Base-by-base conservation (phyloP, 2,797 vertebrate genomes). In the Epinephelus coioides region DNA sequence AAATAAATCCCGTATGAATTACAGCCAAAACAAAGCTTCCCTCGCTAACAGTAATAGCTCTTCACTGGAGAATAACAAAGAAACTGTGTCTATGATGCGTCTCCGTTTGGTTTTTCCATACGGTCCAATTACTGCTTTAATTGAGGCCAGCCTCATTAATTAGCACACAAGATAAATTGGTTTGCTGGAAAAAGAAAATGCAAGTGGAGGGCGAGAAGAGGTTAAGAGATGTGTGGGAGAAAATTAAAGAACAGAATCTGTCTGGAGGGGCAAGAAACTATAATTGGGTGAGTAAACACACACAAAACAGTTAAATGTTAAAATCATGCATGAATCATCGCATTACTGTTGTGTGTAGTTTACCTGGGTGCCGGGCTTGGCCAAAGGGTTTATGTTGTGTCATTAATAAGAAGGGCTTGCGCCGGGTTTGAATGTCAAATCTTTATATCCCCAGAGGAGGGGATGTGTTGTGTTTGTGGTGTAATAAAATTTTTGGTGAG, bases 121-220 rank as follows among this genome's bases (percentile, higher is more conserved):
- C 4, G 27, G 70, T 80, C 68, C 81, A 86, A 84, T 91, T 85
- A 86, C 63, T 50, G 27, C 57, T 90, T 86, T 91, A 90, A 95
- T 90, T 89, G 88, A 91, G 91, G 89, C 82, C 83, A 79, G 69
- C 73, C 81, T 85, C 3, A 25, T 83, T 92, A 91, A 93, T 92
- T 89, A 91, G 84, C 74, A 68, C 64, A 6, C 54, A 66, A 73
- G 81, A 86, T 73, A 86, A 88, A 90, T 88, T 80, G 79, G 63
- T 79, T 79, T 71, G 55, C 78, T 76, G 73, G 59, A 81, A 79
- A 80, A 82, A 78, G 30, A 65, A 87, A 83, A 85, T 60, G 25
- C 19, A 61, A 75, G 66, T 61, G 21, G 51, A 59, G 71, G 73
- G 40, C 53, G 68, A 79, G 61, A 55, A 54, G 79, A 85, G 78